These are phyloP conservation scores for Eupeodes corollae DNA, from an alignment of 1,140 invertebrate species.

Conservation along the genomic window DNA sequence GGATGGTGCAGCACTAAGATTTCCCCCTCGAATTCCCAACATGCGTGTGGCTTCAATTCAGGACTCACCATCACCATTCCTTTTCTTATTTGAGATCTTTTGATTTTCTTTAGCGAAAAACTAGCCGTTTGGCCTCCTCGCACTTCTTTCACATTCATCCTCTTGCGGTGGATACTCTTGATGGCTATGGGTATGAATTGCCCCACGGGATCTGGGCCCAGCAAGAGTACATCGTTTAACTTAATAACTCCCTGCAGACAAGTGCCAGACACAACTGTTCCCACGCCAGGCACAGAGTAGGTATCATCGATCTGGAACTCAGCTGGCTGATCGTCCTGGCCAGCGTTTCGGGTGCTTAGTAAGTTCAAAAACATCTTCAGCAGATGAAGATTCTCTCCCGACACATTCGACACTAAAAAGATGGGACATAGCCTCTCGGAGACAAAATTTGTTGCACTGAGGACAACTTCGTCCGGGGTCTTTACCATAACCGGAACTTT, in stretches of 20 bases:
- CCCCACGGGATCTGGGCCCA: slow-evolving; percentile 91
- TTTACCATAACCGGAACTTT: slow-evolving; percentile 97
- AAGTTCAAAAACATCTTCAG: slow-evolving; percentile 97
- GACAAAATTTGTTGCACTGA: slow-evolving; percentile 98
- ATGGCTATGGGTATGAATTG: slow-evolving; percentile 86
- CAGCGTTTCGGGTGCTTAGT: slow-evolving; percentile 78
- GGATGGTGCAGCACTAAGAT: slow-evolving; percentile 98
- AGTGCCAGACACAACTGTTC: slow-evolving; percentile 95
- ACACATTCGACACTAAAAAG: slow-evolving; percentile 99
- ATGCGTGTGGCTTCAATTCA: slow-evolving; percentile 84
- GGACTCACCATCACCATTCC: slow-evolving; percentile 98
- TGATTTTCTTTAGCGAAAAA: slow-evolving; percentile 97
- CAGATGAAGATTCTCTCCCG: slow-evolving; percentile 86
- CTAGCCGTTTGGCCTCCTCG: slow-evolving; percentile 96
- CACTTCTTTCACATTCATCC: slow-evolving; percentile 94
- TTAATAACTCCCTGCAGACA: slow-evolving; percentile 83
- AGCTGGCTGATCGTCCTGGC: slow-evolving; percentile 77
- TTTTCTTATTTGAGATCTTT: slow-evolving; percentile 90
- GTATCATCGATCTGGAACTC: slow-evolving; percentile 99
- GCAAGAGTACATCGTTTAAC: slow-evolving; percentile 82
- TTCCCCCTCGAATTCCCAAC: slow-evolving; percentile 98
- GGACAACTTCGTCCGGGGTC: slow-evolving; percentile 86
- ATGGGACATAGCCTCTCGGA: slow-evolving; percentile 97
- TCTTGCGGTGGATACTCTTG: slow-evolving; percentile 94
- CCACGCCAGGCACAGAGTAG: slow-evolving; percentile 96